Base-by-base conservation (phyloP, 2,888 invertebrate species). In the Eilema sororculum region DNA sequence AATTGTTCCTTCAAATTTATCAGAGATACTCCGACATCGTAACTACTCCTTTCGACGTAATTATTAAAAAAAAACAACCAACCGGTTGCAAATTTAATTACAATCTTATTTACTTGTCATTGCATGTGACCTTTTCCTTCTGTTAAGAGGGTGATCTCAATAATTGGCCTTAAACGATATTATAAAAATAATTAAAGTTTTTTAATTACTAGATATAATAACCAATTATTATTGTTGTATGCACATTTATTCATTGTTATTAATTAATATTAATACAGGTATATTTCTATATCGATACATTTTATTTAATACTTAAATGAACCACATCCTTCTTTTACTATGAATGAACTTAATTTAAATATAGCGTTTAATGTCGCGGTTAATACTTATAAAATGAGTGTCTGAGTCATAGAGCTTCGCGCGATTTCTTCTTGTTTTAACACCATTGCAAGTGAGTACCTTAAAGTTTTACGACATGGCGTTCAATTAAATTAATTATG, bases 1-100 rank as follows among this genome's bases (percentile, higher is more conserved):
- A 89, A 90, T 90, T 91, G 89, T 89, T 86, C 84, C 84, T 89
- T 88, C 85, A 88, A 89, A 82, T 77, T 77, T 81, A 81, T 81
- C 76, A 74, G 68, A 81, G 74, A 69, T 72, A 76, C 69, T 16
- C 73, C 67, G 73, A 68, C 77, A 74, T 71, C 71, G 78, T 77
- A 85, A 86, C 83, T 87, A 84, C 85, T 82, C 84, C 86, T 87
- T 85, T 79, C 76, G 70, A 86, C 83, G 86, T 88, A 89, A 88
- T 46, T 4, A n/a, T 81, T 56, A 72, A 74, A 72, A 72, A 82
- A 80, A 61, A 77, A 74, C 67, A 75, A 79, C 68, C 37, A 71
- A 59, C 41, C 65, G 67, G 73, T 77, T 73, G 76, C 73, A 86
- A 86, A 89, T 86, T 87, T 89, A 52, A 90, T 90, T 88, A 86